Evolutionary conservation across 1,140 invertebrate genomes (phyloP).

Genomic region (Geopemphigus sp.): DNA sequence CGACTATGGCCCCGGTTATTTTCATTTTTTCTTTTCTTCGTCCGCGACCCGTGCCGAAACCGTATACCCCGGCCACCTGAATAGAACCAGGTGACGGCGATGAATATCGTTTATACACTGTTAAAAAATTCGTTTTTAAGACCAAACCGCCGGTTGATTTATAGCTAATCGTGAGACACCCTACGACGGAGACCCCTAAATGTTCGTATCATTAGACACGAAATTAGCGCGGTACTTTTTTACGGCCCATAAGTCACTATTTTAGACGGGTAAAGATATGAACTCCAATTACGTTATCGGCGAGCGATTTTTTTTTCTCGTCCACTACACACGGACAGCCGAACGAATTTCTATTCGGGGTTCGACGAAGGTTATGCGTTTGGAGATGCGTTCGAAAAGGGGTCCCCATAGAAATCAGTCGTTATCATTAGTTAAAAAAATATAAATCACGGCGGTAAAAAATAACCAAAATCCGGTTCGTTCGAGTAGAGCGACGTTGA

Average conservation of each 20-base stretch:
- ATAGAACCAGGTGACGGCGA: not conserved
- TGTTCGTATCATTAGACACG: conserved; percentile 36
- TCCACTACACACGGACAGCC: not conserved
- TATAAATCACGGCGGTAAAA: conserved; percentile 11
- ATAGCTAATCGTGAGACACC: conserved; percentile 3
- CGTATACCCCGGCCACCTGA: conserved; percentile 22
- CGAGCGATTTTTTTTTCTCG: not conserved
- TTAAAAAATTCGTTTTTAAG: conserved; percentile 35
- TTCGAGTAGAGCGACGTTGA: not conserved
- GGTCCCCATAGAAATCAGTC: not conserved
- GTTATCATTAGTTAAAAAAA: conserved; percentile 33
- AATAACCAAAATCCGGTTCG: not conserved
- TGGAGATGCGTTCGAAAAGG: not conserved
- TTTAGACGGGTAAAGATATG: not conserved
- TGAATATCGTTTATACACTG: conserved; percentile 24
- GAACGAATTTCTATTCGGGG: conserved; percentile 5
- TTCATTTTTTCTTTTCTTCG: conserved; percentile 22
- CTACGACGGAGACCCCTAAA: not conserved
- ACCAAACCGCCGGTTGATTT: conserved; percentile 38
- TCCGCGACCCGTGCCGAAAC: conserved; percentile 35
- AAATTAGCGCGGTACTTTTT: conserved; percentile 42
- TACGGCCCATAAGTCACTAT: conserved; percentile 35
- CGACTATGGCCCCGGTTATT: not conserved
- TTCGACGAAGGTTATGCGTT: not conserved
- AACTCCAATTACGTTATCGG: not conserved